These are phyloP conservation scores for Malaclemys terrapin DNA, from an alignment of 2,113 vertebrate species.

Conservation along the genomic window DNA sequence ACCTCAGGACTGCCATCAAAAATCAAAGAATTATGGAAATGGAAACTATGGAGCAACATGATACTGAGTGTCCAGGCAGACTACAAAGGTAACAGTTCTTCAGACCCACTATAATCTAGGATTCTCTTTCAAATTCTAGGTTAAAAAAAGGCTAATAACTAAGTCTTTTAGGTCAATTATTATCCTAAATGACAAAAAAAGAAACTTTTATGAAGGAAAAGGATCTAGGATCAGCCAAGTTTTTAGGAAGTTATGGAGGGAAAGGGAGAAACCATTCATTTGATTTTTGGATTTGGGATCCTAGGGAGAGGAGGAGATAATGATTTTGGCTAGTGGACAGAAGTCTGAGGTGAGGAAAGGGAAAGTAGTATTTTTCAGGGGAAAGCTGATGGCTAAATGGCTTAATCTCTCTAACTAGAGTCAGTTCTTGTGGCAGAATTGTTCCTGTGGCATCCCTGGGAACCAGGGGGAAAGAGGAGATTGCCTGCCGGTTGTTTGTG, in stretches of 20 bases:
- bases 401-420: neutral
- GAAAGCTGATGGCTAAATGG: too few species aligned
- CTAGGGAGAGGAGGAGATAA: neutral
- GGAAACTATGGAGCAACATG: neutral
- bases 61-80: neutral
- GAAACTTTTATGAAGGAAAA: neutral
- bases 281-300: neutral
- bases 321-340: neutral
- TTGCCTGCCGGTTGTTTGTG: neutral
- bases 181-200: neutral
- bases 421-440: neutral
- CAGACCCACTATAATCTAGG: neutral
- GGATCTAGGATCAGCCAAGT: neutral
- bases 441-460: neutral
- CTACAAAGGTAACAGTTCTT: neutral
- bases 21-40: neutral
- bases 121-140: neutral
- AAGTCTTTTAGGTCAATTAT: fast-evolving
- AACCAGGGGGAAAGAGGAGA: neutral
- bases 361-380: too few species aligned
- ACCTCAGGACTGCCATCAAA: neutral
- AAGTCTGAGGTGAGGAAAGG: neutral
- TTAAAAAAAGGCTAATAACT: neutral
- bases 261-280: neutral
- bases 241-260: neutral